phyloP scores from a whole-genome alignment of 2,113 vertebrate species.

The Nipponia nippon region DNA sequence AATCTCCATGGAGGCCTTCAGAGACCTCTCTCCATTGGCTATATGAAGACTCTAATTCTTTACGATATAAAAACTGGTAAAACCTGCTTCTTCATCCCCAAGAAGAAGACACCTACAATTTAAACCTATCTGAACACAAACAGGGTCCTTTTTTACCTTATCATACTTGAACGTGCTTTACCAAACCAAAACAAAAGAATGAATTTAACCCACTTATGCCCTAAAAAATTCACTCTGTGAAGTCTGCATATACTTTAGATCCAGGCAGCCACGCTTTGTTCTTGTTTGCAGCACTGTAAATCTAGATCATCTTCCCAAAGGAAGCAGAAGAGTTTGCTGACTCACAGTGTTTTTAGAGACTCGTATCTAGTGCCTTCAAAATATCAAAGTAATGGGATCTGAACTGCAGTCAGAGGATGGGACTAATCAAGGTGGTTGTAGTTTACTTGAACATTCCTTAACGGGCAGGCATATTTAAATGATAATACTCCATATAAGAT shows the following conservation, averaged over 20 bases:
- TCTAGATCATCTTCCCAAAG: background rate
- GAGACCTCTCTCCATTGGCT: background rate
- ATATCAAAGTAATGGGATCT: background rate
- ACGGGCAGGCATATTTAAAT: background rate
- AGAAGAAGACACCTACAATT: background rate
- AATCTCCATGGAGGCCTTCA: background rate
- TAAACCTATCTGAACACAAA: background rate
- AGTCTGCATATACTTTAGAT: background rate
- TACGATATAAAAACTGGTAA: background rate
- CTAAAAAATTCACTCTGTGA: background rate
- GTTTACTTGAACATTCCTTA: background rate
- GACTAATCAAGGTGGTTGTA: background rate
- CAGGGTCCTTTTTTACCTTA: background rate
- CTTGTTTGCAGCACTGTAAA: background rate
- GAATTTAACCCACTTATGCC: background rate
- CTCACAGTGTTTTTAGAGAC: background rate
- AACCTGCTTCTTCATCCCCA: background rate
- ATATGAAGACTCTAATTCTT: background rate
- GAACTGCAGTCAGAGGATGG: background rate
- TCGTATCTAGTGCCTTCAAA: background rate
- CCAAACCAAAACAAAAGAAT: background rate
- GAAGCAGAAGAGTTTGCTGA: background rate
- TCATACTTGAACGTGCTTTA: background rate
- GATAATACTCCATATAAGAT: background rate
- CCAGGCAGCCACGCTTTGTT: background rate